Percentiles rank a stretch among this genome's conserved stretches.
phyloP scores from a whole-genome alignment of 1,140 invertebrate genomes.

The Sminthurinus signatus region DNA sequence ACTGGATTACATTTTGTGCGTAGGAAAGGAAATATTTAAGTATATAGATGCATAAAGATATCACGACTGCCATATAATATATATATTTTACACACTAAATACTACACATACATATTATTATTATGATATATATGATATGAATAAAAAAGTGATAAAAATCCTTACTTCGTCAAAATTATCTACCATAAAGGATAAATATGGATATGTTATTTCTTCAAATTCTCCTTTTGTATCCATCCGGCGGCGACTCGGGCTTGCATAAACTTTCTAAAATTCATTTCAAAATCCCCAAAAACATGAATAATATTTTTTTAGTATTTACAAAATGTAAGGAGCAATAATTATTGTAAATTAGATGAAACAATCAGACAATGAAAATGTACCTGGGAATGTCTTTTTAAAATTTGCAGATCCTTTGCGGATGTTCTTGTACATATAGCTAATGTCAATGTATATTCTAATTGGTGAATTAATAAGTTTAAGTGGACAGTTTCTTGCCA shows the following conservation, averaged over 20 bases:
- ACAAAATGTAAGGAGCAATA: no score
- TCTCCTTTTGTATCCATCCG: conserved; percentile 98
- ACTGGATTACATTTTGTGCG: no score
- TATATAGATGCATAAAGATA: no score
- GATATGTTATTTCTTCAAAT: conserved; percentile 96
- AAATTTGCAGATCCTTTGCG: conserved; percentile 89
- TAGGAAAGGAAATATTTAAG: no score
- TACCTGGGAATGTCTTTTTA: conserved; percentile 86
- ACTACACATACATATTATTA: no score
- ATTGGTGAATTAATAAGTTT: conserved; percentile 96
- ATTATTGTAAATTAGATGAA: no score
- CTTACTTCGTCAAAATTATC: conserved; percentile 97
- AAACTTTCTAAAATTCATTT: conserved; percentile 60
- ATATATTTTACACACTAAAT: no score
- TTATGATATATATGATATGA: background rate
- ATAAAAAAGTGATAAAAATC: no score
- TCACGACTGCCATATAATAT: no score
- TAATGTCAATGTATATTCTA: conserved; percentile 93
- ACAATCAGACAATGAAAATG: no score
- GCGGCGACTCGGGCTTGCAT: conserved; percentile 89
- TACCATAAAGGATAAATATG: conserved; percentile 97
- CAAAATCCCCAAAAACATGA: background rate
- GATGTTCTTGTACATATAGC: conserved; percentile 96
- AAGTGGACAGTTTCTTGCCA: conserved; percentile 99
- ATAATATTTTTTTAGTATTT: no score